Conservation (phyloP, 1,140 invertebrate genomes). For the Lucilia sericata region DNA sequence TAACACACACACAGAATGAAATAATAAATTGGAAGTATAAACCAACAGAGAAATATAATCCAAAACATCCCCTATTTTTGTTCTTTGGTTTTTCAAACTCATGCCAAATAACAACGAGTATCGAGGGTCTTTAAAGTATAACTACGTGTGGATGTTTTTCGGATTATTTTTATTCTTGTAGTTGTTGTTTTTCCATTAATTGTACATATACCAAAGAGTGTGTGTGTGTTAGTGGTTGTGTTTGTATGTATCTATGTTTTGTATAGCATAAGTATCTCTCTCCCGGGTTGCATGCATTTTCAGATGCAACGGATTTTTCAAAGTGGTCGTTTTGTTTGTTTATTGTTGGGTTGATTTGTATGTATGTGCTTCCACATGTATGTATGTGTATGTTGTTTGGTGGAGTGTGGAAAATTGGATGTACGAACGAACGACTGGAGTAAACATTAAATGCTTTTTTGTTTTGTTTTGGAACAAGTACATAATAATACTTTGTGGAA, state of each 20-base stretch:
- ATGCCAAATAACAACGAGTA: neutral
- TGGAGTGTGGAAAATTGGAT: constrained; percentile 31
- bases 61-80: constrained; percentile 36
- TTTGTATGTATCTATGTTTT: neutral
- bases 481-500: neutral
- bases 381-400: neutral
- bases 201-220: too few species aligned
- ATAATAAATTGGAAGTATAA: constrained; percentile 21
- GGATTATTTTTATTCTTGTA: neutral
- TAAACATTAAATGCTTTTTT: neutral
- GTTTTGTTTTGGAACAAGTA: neutral
- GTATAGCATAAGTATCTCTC: neutral
- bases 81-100: too few species aligned
- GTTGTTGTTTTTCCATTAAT: neutral
- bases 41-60: constrained; percentile 31
- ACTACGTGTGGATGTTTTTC: neutral
- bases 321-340: neutral
- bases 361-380: neutral
- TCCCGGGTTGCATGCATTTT: neutral
- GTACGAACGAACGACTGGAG: neutral
- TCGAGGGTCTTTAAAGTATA: too few species aligned
- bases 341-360: neutral
- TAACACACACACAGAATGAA: neutral
- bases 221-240: neutral
- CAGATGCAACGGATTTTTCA: neutral